Evolutionary conservation across 2,113 vertebrate species (phyloP).

Genomic region (Tragelaphus imberbis): DNA sequence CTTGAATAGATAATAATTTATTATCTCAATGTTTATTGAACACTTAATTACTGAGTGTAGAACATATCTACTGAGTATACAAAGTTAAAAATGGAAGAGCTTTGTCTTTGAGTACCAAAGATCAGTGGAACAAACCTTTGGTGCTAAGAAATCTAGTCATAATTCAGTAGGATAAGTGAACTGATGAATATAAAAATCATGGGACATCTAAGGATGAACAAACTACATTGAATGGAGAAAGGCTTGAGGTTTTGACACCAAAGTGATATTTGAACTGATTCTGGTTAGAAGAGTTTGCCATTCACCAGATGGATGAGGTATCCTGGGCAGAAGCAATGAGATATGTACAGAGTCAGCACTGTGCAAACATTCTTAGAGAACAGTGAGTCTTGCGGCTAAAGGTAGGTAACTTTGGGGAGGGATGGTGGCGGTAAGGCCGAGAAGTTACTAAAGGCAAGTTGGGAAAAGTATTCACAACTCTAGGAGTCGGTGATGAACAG

Average conservation of each 20-base stretch:
- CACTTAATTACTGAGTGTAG: not conserved
- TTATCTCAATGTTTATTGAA: not conserved
- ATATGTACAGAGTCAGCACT: not conserved
- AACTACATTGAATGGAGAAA: not conserved
- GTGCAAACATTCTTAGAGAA: not conserved
- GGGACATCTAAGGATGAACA: not conserved
- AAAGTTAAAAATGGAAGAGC: not conserved
- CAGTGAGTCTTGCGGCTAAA: not conserved
- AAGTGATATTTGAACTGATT: not conserved
- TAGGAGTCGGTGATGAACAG: not conserved
- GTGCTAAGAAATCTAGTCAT: not conserved
- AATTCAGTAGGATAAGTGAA: not conserved
- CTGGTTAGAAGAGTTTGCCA: too few relatives aligned
- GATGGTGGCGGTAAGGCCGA: not conserved
- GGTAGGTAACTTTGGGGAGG: not conserved
- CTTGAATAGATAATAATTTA: not conserved
- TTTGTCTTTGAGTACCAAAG: not conserved
- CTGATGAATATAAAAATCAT: not conserved
- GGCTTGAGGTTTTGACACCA: not conserved
- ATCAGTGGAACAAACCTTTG: not conserved
- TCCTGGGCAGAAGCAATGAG: not conserved
- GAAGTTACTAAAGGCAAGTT: not conserved
- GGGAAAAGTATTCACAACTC: not conserved
- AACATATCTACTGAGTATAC: not conserved
- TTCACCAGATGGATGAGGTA: not conserved